A percentile compares a stretch with the other conserved stretches of the same genome.
These are phyloP conservation scores for Scomber japonicus DNA, from an alignment of 2,113 vertebrate species.

Conservation along the genomic window DNA sequence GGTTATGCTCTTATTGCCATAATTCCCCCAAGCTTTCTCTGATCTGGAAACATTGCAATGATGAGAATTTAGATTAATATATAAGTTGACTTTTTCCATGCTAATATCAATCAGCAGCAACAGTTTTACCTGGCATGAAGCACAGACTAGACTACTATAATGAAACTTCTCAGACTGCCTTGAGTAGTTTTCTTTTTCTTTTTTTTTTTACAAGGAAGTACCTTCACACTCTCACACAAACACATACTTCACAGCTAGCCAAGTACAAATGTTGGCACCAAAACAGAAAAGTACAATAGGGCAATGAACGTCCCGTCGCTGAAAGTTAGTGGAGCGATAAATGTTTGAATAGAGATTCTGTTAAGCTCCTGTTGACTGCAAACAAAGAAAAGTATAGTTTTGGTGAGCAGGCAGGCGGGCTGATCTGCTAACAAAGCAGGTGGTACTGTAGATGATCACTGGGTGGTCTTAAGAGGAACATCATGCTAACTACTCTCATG, in stretches of 20 bases:
- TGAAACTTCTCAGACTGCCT: conserved; percentile 40
- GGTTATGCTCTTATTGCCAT: conserved; percentile 29
- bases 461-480: conserved; percentile 53
- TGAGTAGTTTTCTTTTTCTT: conserved; percentile 26
- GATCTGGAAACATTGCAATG: conserved; percentile 23
- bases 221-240: conserved; percentile 36
- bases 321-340: conserved; percentile 43
- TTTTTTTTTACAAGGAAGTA: conserved; percentile 21
- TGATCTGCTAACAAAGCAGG: conserved; percentile 19
- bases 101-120: too few relatives aligned
- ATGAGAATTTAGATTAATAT: not conserved
- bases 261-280: conserved; percentile 50
- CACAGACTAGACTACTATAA: not conserved
- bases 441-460: conserved; percentile 31
- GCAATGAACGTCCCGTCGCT: conserved; percentile 38
- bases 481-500: not conserved
- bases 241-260: conserved; percentile 34
- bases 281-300: conserved; percentile 40
- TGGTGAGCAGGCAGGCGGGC: conserved; percentile 22
- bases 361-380: conserved; percentile 69
- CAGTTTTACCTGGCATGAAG: not conserved
- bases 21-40: conserved; percentile 41
- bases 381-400: conserved; percentile 68
- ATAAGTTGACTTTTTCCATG: not conserved
- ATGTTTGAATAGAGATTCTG: conserved; percentile 54